phyloP scores from a whole-genome alignment of 2,113 vertebrate species.

The Triplophysa rosa region DNA sequence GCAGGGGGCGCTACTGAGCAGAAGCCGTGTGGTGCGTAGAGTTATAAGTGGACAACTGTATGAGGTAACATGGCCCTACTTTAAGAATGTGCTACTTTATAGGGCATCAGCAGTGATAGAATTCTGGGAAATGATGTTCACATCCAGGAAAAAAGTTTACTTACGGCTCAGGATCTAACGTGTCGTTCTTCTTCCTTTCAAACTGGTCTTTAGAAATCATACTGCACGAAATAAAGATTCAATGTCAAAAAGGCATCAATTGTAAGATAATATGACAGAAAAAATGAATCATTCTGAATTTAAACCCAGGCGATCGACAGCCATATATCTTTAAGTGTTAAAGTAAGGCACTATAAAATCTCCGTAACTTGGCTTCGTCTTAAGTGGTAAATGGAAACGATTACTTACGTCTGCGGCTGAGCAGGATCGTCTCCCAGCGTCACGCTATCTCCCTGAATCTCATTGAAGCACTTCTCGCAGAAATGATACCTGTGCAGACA shows the following conservation, averaged over 20 bases:
- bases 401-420: constrained; percentile 95
- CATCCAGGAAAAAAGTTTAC: constrained; percentile 63
- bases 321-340: not conserved
- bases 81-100: not conserved
- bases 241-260: not conserved
- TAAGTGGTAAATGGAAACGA: not conserved
- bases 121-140: not conserved
- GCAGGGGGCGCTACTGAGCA: constrained; percentile 55
- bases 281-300: constrained; percentile 5
- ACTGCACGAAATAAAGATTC: constrained; percentile 67
- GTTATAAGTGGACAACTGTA: not conserved
- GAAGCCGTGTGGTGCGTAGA: not conserved
- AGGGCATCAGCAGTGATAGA: not conserved
- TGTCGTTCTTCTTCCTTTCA: constrained; percentile 98
- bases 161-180: constrained; percentile 97
- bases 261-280: not conserved
- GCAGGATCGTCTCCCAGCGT: constrained; percentile 97
- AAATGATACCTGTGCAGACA: constrained; percentile 96
- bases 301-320: not conserved
- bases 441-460: constrained; percentile 98
- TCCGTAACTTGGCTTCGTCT: not conserved
- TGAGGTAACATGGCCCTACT: not conserved
- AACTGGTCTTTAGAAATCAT: constrained; percentile 99
- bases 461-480: constrained; percentile 99
- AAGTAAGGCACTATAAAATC: not conserved